These are phyloP conservation scores for Ophion obscuratus DNA, from an alignment of 2,888 invertebrate species.

Conservation along the genomic window DNA sequence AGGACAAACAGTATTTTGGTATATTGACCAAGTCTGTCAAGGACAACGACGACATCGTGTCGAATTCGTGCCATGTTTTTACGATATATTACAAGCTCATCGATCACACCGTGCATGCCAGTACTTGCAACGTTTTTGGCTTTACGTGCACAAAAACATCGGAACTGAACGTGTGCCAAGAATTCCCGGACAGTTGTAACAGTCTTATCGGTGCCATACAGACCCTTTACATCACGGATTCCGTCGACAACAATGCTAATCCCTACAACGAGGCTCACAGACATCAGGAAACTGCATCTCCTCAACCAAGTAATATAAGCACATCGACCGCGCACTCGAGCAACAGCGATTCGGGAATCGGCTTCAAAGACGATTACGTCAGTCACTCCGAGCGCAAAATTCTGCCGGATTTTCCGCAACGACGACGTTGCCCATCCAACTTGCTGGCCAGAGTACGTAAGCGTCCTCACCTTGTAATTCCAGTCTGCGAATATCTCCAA, in stretches of 20 bases:
- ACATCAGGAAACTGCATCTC: constrained; percentile 85
- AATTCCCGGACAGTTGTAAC: constrained; percentile 94
- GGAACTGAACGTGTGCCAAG: constrained; percentile 91
- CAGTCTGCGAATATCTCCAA: neutral
- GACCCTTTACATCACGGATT: constrained; percentile 84
- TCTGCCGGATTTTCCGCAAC: constrained; percentile 89
- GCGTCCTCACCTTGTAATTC: neutral
- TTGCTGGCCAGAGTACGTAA: constrained; percentile 53
- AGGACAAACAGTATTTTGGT: constrained; percentile 96
- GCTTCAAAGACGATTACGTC: constrained; percentile 95
- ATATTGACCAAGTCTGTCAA: constrained; percentile 93
- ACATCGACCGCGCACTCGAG: constrained; percentile 93
- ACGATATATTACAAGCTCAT: constrained; percentile 95
- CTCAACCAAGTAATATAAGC: constrained; percentile 93
- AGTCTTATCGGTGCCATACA: constrained; percentile 86
- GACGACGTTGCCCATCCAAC: constrained; percentile 72
- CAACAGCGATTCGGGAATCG: constrained; percentile 98
- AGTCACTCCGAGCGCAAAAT: constrained; percentile 93
- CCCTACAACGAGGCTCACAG: constrained; percentile 65
- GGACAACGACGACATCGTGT: constrained; percentile 86
- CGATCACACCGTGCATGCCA: constrained; percentile 91
- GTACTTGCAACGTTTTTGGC: constrained; percentile 93
- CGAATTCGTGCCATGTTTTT: constrained; percentile 97
- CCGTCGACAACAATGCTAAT: constrained; percentile 76
- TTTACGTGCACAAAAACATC: constrained; percentile 93